phyloP scores from a whole-genome alignment of 2,113 vertebrate species.

The Clarias macrocephalus region DNA sequence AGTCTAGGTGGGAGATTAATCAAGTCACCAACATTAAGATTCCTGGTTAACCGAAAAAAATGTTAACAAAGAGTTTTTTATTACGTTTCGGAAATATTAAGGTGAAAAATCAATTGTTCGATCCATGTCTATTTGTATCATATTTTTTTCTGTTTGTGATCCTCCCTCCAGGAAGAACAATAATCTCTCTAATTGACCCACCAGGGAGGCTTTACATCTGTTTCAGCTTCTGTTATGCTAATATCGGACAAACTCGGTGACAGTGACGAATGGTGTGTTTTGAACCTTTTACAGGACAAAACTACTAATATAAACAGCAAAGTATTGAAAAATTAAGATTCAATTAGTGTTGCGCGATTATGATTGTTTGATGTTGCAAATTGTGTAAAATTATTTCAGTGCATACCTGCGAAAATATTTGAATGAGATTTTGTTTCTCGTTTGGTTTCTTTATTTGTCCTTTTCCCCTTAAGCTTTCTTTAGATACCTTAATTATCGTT shows the following conservation, averaged over 20 bases:
- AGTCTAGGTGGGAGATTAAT: neutral
- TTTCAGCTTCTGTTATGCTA: slow-evolving; percentile 84
- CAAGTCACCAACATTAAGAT: neutral
- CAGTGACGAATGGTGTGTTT: slow-evolving; percentile 46
- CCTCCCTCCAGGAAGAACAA: slow-evolving; percentile 97
- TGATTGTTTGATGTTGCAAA: neutral
- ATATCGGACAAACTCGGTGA: slow-evolving; percentile 67
- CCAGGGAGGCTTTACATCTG: slow-evolving; percentile 97
- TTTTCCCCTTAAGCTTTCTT: neutral
- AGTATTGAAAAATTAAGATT: neutral
- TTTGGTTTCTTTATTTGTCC: neutral
- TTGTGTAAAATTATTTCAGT: neutral
- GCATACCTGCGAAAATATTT: neutral
- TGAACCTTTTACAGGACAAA: slow-evolving; percentile 39
- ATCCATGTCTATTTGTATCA: slow-evolving; percentile 86
- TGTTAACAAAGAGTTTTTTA: slow-evolving; percentile 30
- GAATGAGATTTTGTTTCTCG: neutral
- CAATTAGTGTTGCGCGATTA: neutral
- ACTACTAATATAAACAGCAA: slow-evolving; percentile 34
- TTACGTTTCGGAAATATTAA: slow-evolving; percentile 68
- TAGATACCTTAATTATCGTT: neutral
- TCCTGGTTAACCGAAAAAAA: slow-evolving; percentile 63
- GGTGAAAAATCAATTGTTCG: slow-evolving; percentile 89
- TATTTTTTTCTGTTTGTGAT: slow-evolving; percentile 84
- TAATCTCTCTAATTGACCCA: slow-evolving; percentile 99